These are phyloP conservation scores for Microchirus variegatus DNA, from an alignment of 2,797 vertebrate genomes.

Conservation along the genomic window DNA sequence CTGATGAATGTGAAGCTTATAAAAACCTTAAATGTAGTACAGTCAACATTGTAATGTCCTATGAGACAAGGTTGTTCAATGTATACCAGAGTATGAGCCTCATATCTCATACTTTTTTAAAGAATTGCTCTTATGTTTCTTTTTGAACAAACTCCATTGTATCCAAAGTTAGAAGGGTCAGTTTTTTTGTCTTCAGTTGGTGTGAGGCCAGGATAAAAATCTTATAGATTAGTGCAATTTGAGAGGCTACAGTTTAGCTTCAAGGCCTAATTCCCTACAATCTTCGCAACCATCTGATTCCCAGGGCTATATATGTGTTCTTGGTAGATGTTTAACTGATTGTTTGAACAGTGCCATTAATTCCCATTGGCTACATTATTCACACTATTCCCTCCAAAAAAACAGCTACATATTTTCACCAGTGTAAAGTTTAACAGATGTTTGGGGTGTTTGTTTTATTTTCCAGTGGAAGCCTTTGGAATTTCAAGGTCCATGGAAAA, in stretches of 20 bases:
- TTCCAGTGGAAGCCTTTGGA: conserved; percentile 43
- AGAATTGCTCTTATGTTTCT: no score
- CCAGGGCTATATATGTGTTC: neutral
- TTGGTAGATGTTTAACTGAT: conserved; percentile 26
- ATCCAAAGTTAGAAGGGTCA: no score
- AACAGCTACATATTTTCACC: conserved; percentile 53
- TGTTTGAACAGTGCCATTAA: conserved; percentile 37
- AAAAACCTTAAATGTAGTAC: no score
- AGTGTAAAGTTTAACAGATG: conserved; percentile 70
- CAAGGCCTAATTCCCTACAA: conserved; percentile 6
- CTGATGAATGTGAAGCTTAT: no score
- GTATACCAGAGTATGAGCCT: no score
- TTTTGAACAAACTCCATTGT: no score
- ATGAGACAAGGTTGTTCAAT: no score
- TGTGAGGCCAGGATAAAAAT: conserved; percentile 1
- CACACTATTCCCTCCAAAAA: conserved; percentile 39
- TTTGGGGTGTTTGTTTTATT: conserved; percentile 43
- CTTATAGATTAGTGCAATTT: neutral
- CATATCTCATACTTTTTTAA: no score
- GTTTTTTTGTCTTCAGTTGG: neutral
- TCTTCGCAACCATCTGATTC: neutral
- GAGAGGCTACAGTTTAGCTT: neutral
- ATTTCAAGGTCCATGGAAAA: conserved; percentile 65
- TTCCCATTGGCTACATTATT: conserved; percentile 26
- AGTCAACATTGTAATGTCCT: no score